These are phyloP conservation scores for Agrilus mali DNA, from an alignment of 2,888 invertebrate genomes.

Conservation along the genomic window DNA sequence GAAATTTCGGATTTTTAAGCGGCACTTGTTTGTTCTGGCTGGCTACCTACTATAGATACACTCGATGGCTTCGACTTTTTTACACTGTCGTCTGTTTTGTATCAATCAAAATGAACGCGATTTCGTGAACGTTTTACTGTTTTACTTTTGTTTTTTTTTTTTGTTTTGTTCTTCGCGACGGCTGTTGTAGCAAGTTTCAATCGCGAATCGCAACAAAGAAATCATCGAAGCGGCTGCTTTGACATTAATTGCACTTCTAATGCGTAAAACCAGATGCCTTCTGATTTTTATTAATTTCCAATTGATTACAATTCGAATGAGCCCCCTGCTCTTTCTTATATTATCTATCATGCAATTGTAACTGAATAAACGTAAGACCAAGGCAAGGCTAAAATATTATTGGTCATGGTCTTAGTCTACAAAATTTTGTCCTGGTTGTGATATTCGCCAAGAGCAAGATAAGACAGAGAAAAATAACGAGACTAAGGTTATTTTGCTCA, in stretches of 20 bases:
- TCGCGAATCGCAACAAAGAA: constrained; percentile 23
- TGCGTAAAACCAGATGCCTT: constrained; percentile 31
- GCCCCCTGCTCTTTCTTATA: too few species aligned
- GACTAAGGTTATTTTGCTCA: too few species aligned
- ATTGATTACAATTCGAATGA: too few species aligned
- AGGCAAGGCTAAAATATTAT: too few species aligned
- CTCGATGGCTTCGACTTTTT: constrained; percentile 25
- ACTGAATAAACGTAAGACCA: too few species aligned
- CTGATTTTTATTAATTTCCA: constrained; percentile 16
- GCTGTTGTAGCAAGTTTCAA: not conserved
- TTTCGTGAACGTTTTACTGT: too few species aligned
- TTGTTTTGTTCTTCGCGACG: constrained; percentile 18
- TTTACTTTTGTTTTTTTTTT: constrained; percentile 18
- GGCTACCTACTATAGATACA: constrained; percentile 5
- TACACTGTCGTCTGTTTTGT: constrained; percentile 31
- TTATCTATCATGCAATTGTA: too few species aligned
- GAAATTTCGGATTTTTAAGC: constrained; percentile 26
- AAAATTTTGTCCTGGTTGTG: too few species aligned
- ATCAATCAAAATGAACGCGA: constrained; percentile 30
- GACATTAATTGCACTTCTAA: constrained; percentile 31
- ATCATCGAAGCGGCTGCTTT: constrained; percentile 30
- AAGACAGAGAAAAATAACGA: too few species aligned
- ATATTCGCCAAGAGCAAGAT: too few species aligned
- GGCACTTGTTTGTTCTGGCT: constrained; percentile 26
- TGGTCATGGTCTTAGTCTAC: too few species aligned